Percentiles rank a stretch among this genome's conserved stretches.
Evolutionary conservation across 2,113 vertebrate species (phyloP).

Genomic region (Chauna torquata): DNA sequence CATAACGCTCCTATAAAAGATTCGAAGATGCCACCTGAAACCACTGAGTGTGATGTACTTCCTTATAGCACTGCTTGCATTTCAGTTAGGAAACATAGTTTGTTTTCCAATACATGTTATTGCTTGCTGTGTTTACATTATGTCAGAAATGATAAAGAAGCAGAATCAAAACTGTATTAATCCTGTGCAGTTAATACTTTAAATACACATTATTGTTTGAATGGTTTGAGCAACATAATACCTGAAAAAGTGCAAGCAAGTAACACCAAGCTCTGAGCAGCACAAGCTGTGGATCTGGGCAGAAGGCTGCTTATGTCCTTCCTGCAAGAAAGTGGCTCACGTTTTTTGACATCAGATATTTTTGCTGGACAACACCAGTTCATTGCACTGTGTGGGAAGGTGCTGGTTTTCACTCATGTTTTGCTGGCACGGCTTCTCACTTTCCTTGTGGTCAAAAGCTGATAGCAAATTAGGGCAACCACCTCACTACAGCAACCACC

Average conservation of each 20-base stretch:
- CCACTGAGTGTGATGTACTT: background rate
- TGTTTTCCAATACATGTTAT: constrained; percentile 23
- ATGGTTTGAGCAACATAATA: background rate
- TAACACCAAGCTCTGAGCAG: background rate
- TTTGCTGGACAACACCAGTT: background rate
- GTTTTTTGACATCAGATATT: background rate
- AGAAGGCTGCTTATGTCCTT: background rate
- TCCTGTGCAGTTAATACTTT: background rate
- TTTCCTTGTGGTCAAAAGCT: background rate
- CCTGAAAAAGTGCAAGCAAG: background rate
- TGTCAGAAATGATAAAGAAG: background rate
- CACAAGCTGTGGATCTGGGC: background rate
- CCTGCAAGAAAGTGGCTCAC: background rate
- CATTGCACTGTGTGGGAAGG: background rate
- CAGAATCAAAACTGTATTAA: background rate
- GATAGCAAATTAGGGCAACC: background rate
- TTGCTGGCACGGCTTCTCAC: background rate
- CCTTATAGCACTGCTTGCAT: background rate
- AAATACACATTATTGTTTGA: constrained; percentile 4
- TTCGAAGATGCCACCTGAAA: background rate
- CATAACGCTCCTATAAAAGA: background rate
- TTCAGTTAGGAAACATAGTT: constrained; percentile 5
- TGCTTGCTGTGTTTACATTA: constrained; percentile 27
- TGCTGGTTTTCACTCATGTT: background rate
- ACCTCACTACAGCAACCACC: background rate